Evolutionary conservation across 1,140 invertebrate genomes (phyloP).

Genomic region (Papilio polyxenes): DNA sequence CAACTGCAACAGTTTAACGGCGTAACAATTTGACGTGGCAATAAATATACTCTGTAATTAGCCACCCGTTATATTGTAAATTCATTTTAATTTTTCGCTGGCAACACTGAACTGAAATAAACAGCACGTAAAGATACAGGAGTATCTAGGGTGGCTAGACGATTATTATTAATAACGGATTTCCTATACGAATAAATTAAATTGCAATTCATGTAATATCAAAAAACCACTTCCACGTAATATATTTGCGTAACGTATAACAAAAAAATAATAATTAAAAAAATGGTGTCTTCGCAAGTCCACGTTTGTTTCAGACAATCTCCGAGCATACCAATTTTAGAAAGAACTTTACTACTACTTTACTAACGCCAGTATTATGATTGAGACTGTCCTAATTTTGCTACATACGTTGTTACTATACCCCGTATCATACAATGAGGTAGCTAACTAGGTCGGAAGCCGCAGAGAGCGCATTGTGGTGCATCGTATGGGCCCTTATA

Average conservation of each 20-base stretch:
- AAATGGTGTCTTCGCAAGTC: too few relatives aligned
- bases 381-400: not conserved
- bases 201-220: too few relatives aligned
- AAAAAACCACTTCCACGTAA: too few relatives aligned
- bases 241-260: too few relatives aligned
- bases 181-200: too few relatives aligned
- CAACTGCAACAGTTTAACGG: conserved; percentile 2
- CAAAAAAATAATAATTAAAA: too few relatives aligned
- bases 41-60: conserved; percentile 8
- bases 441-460: conserved; percentile 29
- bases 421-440: conserved; percentile 23
- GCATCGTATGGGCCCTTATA: not conserved
- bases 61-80: not conserved
- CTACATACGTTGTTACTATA: not conserved
- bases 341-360: too few relatives aligned
- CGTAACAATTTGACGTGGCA: conserved; percentile 1
- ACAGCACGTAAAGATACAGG: too few relatives aligned
- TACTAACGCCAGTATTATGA: not conserved
- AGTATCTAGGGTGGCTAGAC: too few relatives aligned
- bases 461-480: conserved; percentile 16
- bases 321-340: too few relatives aligned
- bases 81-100: not conserved
- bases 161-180: too few relatives aligned
- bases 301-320: too few relatives aligned
- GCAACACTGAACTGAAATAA: not conserved